Conservation (phyloP, 2,797 vertebrate genomes). For the Tragopan temminckii region DNA sequence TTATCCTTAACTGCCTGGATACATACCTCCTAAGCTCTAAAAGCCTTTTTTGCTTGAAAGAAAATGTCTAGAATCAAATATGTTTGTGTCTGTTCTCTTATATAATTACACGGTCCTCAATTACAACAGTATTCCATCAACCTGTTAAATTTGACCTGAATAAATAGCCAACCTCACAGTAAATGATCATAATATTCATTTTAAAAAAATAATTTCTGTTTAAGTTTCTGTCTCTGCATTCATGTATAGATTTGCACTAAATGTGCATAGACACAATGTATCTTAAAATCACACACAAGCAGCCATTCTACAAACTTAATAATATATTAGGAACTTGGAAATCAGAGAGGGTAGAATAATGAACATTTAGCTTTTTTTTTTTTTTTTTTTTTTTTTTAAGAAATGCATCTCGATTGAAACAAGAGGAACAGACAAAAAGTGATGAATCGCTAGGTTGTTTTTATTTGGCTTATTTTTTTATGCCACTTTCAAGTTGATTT, state of each 20-base stretch:
- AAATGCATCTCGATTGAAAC: background rate
- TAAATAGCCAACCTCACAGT: background rate
- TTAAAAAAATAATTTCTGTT: background rate
- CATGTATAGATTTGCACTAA: background rate
- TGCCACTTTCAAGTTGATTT: conserved; percentile 66
- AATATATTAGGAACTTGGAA: background rate
- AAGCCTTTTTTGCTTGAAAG: background rate
- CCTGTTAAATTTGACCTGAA: background rate
- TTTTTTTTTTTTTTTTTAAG: background rate
- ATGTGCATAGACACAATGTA: background rate
- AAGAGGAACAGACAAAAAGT: conserved; percentile 5
- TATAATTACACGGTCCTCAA: background rate
- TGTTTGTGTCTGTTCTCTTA: background rate
- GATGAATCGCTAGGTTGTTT: conserved; percentile 29
- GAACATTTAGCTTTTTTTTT: background rate
- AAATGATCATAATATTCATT: background rate
- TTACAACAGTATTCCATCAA: background rate
- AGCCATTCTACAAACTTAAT: background rate
- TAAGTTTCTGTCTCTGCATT: background rate
- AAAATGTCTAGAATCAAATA: background rate
- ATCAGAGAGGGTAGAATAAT: background rate
- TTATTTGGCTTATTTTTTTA: conserved; percentile 65
- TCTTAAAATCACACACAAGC: conserved; percentile 18
- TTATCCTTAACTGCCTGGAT: background rate
- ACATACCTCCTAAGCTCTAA: background rate